A percentile compares a stretch with the other conserved stretches of the same genome.
Evolutionary conservation across 2,113 vertebrate species (phyloP).

Genomic region (Theropithecus gelada): DNA sequence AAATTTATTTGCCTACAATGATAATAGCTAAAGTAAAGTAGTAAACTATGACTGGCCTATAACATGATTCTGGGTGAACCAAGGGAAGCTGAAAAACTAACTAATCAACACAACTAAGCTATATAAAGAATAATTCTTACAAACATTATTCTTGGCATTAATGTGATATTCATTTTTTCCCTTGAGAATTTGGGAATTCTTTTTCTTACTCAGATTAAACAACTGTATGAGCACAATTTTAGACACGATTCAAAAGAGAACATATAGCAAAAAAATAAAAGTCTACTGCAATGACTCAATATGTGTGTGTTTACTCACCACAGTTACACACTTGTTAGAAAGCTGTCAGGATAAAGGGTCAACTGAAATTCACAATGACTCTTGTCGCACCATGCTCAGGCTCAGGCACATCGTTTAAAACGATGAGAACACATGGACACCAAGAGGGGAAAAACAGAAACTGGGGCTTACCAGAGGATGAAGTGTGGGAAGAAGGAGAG

Average conservation of each 20-base stretch:
- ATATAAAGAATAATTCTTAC: background rate
- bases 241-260: background rate
- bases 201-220: background rate
- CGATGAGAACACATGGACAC: no score
- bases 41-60: background rate
- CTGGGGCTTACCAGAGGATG: no score
- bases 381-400: background rate
- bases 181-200: background rate
- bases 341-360: background rate
- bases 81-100: background rate
- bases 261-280: background rate
- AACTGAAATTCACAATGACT: background rate
- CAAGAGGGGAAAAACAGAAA: no score
- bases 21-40: background rate
- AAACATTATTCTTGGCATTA: background rate
- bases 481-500: no score
- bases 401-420: background rate
- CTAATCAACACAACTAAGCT: background rate
- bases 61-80: background rate
- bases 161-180: background rate
- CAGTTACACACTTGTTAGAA: background rate
- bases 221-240: background rate
- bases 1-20: background rate
- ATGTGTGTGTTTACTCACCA: background rate
- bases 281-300: background rate